Conservation (phyloP, 23 tunicate genomes). For the Phallusia fumigata region DNA sequence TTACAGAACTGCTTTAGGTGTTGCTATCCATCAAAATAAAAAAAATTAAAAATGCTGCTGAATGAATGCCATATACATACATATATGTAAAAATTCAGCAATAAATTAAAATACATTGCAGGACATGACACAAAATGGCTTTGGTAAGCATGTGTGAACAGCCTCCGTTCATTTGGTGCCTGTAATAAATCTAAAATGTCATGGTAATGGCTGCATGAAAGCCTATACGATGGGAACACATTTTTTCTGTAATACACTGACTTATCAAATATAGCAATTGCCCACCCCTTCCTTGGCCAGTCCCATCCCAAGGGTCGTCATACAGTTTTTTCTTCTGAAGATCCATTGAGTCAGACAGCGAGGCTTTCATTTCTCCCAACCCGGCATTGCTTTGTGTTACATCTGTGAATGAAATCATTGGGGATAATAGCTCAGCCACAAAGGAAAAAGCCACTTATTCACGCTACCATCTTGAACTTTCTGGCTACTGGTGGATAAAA, state of each 20-base stretch:
- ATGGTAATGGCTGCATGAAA: no score
- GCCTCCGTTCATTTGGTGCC: no score
- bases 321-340: slow-evolving; percentile 37
- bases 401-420: background rate
- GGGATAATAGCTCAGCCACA: background rate
- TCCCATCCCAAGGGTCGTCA: slow-evolving; percentile 85
- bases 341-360: slow-evolving; percentile 1
- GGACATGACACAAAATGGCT: no score
- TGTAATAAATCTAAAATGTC: background rate
- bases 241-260: background rate
- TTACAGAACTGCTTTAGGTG: no score
- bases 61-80: no score
- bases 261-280: no score
- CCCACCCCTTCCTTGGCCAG: slow-evolving; percentile 5
- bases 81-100: no score
- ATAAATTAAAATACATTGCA: background rate
- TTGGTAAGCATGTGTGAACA: no score
- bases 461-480: background rate
- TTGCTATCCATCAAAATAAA: no score
- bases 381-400: background rate
- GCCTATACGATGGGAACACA: no score
- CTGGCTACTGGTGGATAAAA: background rate
- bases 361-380: slow-evolving; percentile 3
- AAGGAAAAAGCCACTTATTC: slow-evolving; percentile 1
- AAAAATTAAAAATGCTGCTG: no score